Conservation (phyloP, 2,113 vertebrate genomes). For the Myiozetetes cayanensis region DNA sequence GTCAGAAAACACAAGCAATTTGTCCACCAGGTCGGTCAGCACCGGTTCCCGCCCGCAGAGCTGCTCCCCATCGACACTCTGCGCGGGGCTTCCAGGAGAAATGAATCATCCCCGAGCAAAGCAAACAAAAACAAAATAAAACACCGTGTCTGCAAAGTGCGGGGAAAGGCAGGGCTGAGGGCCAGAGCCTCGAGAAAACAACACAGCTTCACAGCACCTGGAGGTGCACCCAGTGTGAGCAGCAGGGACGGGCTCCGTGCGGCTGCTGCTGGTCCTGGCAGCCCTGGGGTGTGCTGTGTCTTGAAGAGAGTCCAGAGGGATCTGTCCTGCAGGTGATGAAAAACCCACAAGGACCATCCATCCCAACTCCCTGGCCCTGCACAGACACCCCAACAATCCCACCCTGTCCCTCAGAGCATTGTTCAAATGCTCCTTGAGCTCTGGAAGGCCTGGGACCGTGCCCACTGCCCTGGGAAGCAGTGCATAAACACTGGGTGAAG, state of each 20-base stretch:
- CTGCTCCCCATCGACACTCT: not conserved
- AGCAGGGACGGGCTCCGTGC: not conserved
- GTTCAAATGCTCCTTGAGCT: not conserved
- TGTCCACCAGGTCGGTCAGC: not conserved
- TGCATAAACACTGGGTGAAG: not conserved
- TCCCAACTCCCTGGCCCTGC: rapidly evolving
- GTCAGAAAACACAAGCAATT: not conserved
- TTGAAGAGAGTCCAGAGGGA: rapidly evolving
- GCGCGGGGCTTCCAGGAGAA: not conserved
- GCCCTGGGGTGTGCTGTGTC: rapidly evolving
- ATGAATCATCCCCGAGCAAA: not conserved
- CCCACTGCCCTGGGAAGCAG: not conserved
- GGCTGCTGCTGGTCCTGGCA: not conserved
- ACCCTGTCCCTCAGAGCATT: not conserved
- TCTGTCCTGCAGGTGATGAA: not conserved
- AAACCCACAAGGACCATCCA: not conserved
- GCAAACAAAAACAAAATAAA: slow-evolving; percentile 23
- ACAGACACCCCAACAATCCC: rapidly evolving
- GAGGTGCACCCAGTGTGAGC: not conserved
- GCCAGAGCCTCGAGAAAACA: not conserved
- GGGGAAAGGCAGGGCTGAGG: not conserved
- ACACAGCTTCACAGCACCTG: not conserved
- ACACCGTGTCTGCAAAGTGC: not conserved
- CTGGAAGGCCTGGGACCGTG: not conserved
- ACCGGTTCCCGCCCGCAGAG: rapidly evolving